Conservation (phyloP, 2,797 vertebrate genomes). For the Enteromius thamalakanensis region DNA sequence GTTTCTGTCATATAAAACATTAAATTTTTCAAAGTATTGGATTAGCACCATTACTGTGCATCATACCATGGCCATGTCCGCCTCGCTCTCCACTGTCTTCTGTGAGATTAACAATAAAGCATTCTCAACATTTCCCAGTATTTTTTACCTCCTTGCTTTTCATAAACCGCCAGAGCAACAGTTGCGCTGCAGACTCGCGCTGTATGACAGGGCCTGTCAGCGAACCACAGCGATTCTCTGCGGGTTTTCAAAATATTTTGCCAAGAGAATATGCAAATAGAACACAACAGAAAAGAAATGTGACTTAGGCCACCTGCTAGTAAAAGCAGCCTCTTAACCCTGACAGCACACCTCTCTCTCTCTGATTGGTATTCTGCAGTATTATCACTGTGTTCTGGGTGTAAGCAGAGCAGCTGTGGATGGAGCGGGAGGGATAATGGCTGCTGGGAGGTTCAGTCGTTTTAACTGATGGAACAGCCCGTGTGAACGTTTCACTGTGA, state of each 20-base stretch:
- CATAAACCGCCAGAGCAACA: neutral
- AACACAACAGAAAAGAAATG: conserved; percentile 19
- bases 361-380: conserved; percentile 22
- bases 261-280: conserved; percentile 21
- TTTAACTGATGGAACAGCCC: conserved; percentile 50
- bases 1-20: neutral
- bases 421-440: conserved; percentile 49
- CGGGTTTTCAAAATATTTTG: conserved; percentile 33
- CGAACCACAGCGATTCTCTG: conserved; percentile 10
- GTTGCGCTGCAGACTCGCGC: neutral
- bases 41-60: neutral
- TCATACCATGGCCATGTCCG: neutral
- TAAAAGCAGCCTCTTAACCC: conserved; percentile 34
- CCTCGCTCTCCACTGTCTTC: neutral
- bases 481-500: conserved; percentile 46
- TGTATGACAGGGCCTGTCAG: conserved; percentile 33
- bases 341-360: conserved; percentile 22
- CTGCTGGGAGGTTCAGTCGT: conserved; percentile 46
- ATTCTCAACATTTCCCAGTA: neutral
- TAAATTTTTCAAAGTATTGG: too few species aligned
- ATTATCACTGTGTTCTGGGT: conserved; percentile 32
- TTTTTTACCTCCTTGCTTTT: neutral
- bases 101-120: neutral
- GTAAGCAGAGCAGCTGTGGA: conserved; percentile 38
- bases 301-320: conserved; percentile 42